A percentile compares a stretch with the other conserved stretches of the same genome.
Evolutionary conservation across 2,113 vertebrate genomes (phyloP).

Genomic region (Telmatochromis sp.): DNA sequence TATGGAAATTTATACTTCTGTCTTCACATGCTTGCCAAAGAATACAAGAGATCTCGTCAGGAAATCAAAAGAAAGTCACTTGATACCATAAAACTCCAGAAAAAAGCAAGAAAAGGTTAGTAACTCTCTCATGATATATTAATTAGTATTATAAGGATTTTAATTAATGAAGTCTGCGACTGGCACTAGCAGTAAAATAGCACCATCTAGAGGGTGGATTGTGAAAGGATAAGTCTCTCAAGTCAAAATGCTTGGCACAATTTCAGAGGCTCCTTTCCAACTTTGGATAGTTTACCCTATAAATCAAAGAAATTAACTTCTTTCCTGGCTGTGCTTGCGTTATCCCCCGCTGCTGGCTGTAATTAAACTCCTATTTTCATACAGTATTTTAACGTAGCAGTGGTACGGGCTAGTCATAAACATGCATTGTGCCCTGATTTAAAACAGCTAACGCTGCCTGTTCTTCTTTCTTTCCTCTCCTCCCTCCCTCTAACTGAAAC

Average conservation of each 20-base stretch:
- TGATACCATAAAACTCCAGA: slow-evolving; percentile 95
- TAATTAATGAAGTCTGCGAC: background rate
- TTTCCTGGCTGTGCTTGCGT: background rate
- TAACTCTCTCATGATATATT: background rate
- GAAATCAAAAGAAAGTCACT: slow-evolving; percentile 98
- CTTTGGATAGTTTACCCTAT: background rate
- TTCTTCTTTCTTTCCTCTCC: slow-evolving; percentile 38
- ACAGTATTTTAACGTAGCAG: background rate
- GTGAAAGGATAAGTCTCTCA: background rate
- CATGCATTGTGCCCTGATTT: slow-evolving; percentile 18
- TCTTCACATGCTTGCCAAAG: slow-evolving; percentile 54
- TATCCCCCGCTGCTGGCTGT: background rate
- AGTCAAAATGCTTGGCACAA: background rate
- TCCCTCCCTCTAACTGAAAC: background rate
- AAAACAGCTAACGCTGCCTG: slow-evolving; percentile 48
- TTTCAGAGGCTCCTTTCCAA: background rate
- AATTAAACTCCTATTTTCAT: slow-evolving; percentile 9
- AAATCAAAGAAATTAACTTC: background rate
- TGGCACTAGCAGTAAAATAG: background rate
- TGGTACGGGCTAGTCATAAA: background rate
- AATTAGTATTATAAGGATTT: background rate
- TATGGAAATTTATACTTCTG: background rate
- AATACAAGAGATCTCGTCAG: slow-evolving; percentile 94
- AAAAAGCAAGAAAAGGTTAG: slow-evolving; percentile 96
- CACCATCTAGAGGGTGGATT: slow-evolving; percentile 29